Base-by-base conservation (phyloP, 2,113 vertebrate species). In the Pica pica region DNA sequence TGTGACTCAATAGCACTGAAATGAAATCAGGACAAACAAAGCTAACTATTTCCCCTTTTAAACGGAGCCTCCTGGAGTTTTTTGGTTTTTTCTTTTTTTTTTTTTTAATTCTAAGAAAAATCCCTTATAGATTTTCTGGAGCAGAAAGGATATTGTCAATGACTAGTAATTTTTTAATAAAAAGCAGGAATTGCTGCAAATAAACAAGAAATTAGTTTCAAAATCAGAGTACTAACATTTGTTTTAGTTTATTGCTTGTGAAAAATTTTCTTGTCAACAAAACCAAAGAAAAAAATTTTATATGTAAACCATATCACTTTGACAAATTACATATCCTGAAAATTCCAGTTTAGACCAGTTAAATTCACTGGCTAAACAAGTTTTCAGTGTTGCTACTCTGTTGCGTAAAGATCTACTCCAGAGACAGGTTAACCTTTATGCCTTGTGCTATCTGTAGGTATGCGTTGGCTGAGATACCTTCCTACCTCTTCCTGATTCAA, bases 401-500 rank as follows among this genome's bases (percentile, higher is more conserved):
- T 16, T 47, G 9, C 30, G 28, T 37, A 83, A 73, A 69, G 26
- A 79, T 49, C 61, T 78, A 1, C 26, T 70, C 27, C 70, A 75
- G 52, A 71, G 26, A 85, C 20, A 52, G 61, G 57, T 42, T 47
- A 83, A 55, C 49, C n/a, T 50, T 21, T 46, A 53, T 9, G 11
- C 15, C 47, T 90, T 74, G 59, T 70, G 78, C 27, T 60, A 83
- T 63, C 71, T 68, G 69, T 50, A 73, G 56, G 33, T 60, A 88
- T 70, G 63, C 39, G 47, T 20, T 86, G 71, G 27, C 67, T 90
- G 39, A 71, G 86, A 83, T 83, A 95, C 60, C 89, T 87, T 95
- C 52, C 73, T 63, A 60, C 83, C 49, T 93, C 96, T 95, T 95
- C 89, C 68, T 74, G 70, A 81, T 47, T 55, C 84, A 88, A 39